These are phyloP conservation scores for Botia almorhae DNA, from an alignment of 2,797 vertebrate genomes.

Conservation along the genomic window DNA sequence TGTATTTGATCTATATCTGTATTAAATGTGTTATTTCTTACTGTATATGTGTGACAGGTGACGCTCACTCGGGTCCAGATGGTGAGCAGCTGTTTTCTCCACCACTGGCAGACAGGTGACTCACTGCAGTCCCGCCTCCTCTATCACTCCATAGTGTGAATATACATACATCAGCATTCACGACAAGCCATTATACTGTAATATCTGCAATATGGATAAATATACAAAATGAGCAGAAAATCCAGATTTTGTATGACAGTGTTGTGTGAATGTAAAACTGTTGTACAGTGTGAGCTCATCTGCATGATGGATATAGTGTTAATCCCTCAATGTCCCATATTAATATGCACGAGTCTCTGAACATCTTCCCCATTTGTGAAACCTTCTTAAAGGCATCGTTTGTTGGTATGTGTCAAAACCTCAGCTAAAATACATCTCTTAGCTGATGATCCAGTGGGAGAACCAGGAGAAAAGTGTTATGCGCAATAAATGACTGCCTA, in stretches of 20 bases:
- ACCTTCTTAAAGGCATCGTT: slow-evolving; percentile 12
- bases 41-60: slow-evolving; percentile 65
- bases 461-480: slow-evolving; percentile 12
- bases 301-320: slow-evolving; percentile 27
- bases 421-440: slow-evolving; percentile 14
- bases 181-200: background rate
- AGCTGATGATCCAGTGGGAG: slow-evolving; percentile 3
- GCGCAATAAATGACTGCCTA: background rate
- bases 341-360: background rate
- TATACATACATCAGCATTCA: slow-evolving; percentile 1
- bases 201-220: background rate
- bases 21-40: slow-evolving; percentile 34
- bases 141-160: background rate
- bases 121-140: slow-evolving; percentile 47
- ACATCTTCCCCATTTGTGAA: background rate
- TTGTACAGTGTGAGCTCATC: background rate
- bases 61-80: slow-evolving; percentile 35
- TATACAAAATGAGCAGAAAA: background rate
- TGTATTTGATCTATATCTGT: too few relatives aligned
- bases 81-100: slow-evolving; percentile 67
- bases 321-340: background rate
- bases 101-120: slow-evolving; percentile 82
- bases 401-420: background rate
- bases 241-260: slow-evolving; percentile 11
- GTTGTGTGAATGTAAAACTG: background rate